Conservation (phyloP, 2,888 invertebrate species). For the Diarsia mendica region DNA sequence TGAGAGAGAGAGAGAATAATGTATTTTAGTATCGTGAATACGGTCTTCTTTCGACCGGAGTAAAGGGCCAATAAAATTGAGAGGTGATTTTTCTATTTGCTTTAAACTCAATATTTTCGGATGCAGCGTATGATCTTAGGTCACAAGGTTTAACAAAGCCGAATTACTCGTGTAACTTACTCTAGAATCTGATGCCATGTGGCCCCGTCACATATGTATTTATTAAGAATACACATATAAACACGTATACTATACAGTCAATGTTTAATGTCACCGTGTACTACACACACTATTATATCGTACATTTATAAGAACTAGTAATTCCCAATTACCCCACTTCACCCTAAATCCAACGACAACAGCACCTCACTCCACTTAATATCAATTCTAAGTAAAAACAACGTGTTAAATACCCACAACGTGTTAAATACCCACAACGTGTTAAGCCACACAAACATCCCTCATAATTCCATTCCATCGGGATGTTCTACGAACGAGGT, state of each 20-base stretch:
- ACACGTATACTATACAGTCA: slow-evolving; percentile 70
- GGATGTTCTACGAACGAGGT: neutral
- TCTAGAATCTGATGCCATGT: slow-evolving; percentile 73
- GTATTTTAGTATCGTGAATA: slow-evolving; percentile 73
- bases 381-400: slow-evolving; percentile 23
- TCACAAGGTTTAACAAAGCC: slow-evolving; percentile 77
- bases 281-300: slow-evolving; percentile 69
- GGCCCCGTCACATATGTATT: slow-evolving; percentile 69
- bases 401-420: neutral
- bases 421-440: slow-evolving; percentile 10
- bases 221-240: slow-evolving; percentile 71
- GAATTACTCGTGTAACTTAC: slow-evolving; percentile 78
- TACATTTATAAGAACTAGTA: slow-evolving; percentile 55
- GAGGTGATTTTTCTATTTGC: slow-evolving; percentile 68
- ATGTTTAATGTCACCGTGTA: slow-evolving; percentile 76
- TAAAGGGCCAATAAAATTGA: slow-evolving; percentile 71
- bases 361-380: slow-evolving; percentile 48
- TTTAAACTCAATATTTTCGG: slow-evolving; percentile 75
- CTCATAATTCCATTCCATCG: neutral
- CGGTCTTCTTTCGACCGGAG: slow-evolving; percentile 66
- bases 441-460: neutral
- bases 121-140: slow-evolving; percentile 70
- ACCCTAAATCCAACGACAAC: slow-evolving; percentile 61
- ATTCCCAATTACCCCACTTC: slow-evolving; percentile 61
- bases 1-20: slow-evolving; percentile 76